Conservation (phyloP, 2,797 vertebrate species). For the Alca torda region DNA sequence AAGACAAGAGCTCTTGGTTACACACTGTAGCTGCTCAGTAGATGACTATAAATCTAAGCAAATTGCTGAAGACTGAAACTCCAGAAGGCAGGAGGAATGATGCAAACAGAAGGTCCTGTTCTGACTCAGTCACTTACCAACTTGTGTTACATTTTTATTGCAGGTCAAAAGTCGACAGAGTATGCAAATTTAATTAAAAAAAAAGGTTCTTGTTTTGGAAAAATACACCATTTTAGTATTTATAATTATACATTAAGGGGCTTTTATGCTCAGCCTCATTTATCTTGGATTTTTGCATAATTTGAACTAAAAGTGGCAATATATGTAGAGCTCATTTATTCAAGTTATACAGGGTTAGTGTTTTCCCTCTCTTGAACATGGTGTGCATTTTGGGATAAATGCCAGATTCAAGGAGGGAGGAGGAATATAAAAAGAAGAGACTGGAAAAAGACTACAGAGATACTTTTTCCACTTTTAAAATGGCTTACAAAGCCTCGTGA, state of each 20-base stretch:
- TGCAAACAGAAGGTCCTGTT: slow-evolving; percentile 66
- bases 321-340: slow-evolving; percentile 58
- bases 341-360: slow-evolving; percentile 59
- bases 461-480: slow-evolving; percentile 17
- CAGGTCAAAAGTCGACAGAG: slow-evolving; percentile 53
- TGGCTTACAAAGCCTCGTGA: background rate
- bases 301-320: slow-evolving; percentile 47
- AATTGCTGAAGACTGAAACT: slow-evolving; percentile 11
- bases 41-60: slow-evolving; percentile 19
- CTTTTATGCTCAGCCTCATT: slow-evolving; percentile 51
- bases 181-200: slow-evolving; percentile 41
- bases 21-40: background rate
- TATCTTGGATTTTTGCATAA: slow-evolving; percentile 63
- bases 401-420: slow-evolving; percentile 25
- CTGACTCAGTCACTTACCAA: slow-evolving; percentile 61
- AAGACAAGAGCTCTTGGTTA: background rate
- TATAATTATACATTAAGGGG: slow-evolving; percentile 48
- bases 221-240: slow-evolving; percentile 55
- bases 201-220: slow-evolving; percentile 56
- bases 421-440: slow-evolving; percentile 21
- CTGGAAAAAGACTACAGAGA: background rate
- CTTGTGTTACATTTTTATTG: slow-evolving; percentile 59
- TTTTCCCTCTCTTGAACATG: slow-evolving; percentile 46
- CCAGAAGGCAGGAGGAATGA: slow-evolving; percentile 48
- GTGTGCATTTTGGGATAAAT: slow-evolving; percentile 38